phyloP scores from a whole-genome alignment of 2,888 invertebrate genomes.

The Nineta flava region DNA sequence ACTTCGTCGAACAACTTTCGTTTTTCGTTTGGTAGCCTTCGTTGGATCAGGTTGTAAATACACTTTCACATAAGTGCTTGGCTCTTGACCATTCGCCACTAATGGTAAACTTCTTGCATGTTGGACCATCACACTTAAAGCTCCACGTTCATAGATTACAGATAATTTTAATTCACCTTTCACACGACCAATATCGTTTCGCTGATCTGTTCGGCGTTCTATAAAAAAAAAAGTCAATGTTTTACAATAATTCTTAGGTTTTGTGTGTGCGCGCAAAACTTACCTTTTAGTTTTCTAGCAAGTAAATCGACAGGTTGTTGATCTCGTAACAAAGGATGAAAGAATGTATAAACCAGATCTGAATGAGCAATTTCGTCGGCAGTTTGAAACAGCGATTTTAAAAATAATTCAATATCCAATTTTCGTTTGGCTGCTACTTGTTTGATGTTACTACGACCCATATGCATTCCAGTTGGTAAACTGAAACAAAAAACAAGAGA shows the following conservation, averaged over 20 bases:
- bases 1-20: constrained; percentile 79
- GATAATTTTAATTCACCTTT: constrained; percentile 67
- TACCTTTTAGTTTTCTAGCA: constrained; percentile 62
- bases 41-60: constrained; percentile 86
- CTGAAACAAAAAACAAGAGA: constrained; percentile 26
- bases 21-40: constrained; percentile 90
- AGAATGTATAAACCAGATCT: constrained; percentile 95
- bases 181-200: constrained; percentile 26
- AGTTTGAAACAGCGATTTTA: constrained; percentile 69
- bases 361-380: constrained; percentile 91
- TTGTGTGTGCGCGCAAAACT: background rate
- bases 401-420: constrained; percentile 74
- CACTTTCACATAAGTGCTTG: constrained; percentile 79
- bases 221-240: constrained; percentile 2
- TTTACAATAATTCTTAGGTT: background rate
- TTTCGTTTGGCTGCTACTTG: constrained; percentile 89
- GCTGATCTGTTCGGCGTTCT: constrained; percentile 9
- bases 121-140: constrained; percentile 68
- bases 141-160: constrained; percentile 56
- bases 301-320: constrained; percentile 79
- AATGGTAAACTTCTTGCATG: constrained; percentile 80
- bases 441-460: constrained; percentile 86
- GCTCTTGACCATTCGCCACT: constrained; percentile 65
- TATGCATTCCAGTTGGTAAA: constrained; percentile 57
- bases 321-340: constrained; percentile 88